A percentile compares a stretch with the other conserved stretches of the same genome.
These are phyloP conservation scores for Halcyon chelicuti DNA, from an alignment of 2,797 vertebrate species.

Conservation along the genomic window DNA sequence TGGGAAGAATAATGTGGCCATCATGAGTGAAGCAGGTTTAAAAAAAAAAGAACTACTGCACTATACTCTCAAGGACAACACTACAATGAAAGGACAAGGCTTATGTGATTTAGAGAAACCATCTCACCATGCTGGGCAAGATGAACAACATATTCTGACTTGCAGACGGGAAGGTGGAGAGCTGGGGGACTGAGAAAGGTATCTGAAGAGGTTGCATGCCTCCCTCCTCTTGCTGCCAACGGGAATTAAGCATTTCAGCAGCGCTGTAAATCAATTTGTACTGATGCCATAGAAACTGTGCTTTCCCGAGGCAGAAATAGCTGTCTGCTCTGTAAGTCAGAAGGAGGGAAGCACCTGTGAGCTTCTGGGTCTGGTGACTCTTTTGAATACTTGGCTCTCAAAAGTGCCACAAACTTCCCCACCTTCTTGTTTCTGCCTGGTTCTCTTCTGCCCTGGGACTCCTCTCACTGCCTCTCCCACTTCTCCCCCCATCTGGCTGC, in stretches of 20 bases:
- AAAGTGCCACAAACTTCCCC: neutral
- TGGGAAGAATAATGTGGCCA: neutral
- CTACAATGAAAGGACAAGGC: neutral
- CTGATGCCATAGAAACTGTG: slow-evolving; percentile 11
- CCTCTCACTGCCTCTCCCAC: neutral
- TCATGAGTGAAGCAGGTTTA: neutral
- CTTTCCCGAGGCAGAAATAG: neutral
- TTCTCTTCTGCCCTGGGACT: neutral
- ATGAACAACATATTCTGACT: neutral
- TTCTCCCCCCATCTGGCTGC: neutral
- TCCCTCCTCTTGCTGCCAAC: neutral
- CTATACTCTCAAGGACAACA: neutral
- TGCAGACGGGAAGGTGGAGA: neutral
- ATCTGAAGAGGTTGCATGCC: neutral
- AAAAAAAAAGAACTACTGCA: neutral
- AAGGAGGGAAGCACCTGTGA: neutral
- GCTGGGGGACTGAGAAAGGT: neutral
- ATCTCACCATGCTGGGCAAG: neutral
- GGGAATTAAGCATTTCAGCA: slow-evolving; percentile 6
- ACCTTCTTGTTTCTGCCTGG: neutral
- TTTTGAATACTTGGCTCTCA: neutral
- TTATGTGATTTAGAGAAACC: neutral
- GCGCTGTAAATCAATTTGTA: neutral
- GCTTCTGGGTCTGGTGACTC: neutral
- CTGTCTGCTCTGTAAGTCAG: neutral